Percentiles rank a stretch among this genome's conserved stretches.
Evolutionary conservation across 2,113 vertebrate genomes (phyloP).

Genomic region (Hiodon alosoides): DNA sequence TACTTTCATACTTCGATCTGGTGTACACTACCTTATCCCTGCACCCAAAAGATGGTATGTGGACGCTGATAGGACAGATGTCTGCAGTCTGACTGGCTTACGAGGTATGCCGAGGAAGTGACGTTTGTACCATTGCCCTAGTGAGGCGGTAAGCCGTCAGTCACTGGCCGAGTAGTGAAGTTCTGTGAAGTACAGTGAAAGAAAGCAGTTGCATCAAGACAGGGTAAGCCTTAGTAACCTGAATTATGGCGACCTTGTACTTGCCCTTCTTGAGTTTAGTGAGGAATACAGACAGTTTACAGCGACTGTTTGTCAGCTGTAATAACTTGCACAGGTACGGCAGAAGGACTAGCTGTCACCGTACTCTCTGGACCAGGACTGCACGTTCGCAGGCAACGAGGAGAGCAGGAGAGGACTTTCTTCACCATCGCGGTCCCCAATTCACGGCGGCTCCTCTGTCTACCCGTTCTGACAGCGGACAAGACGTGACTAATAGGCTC

Average conservation of each 20-base stretch:
- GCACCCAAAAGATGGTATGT: neutral
- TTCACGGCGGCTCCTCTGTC: slow-evolving; percentile 12
- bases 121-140: slow-evolving; percentile 16
- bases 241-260: slow-evolving; percentile 52
- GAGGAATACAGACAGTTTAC: slow-evolving; percentile 38
- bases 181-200: neutral
- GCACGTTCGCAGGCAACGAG: too few species aligned
- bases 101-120: slow-evolving; percentile 22
- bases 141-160: neutral
- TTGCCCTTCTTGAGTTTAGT: slow-evolving; percentile 38
- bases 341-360: neutral
- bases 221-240: too few species aligned
- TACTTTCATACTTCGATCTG: too few species aligned
- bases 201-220: neutral
- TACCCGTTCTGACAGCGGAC: slow-evolving; percentile 8
- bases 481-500: slow-evolving; percentile 60
- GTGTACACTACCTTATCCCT: too few species aligned
- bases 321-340: slow-evolving; percentile 26
- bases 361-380: too few species aligned
- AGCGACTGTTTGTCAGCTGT: slow-evolving; percentile 24
- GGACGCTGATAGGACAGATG: neutral
- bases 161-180: neutral
- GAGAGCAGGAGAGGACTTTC: too few species aligned
- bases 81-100: neutral
- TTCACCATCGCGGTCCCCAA: neutral